Evolutionary conservation across 2,113 vertebrate species (phyloP), one percentile per base, ranked within the genome.

Genomic region (Chloroceryle aenea): DNA sequence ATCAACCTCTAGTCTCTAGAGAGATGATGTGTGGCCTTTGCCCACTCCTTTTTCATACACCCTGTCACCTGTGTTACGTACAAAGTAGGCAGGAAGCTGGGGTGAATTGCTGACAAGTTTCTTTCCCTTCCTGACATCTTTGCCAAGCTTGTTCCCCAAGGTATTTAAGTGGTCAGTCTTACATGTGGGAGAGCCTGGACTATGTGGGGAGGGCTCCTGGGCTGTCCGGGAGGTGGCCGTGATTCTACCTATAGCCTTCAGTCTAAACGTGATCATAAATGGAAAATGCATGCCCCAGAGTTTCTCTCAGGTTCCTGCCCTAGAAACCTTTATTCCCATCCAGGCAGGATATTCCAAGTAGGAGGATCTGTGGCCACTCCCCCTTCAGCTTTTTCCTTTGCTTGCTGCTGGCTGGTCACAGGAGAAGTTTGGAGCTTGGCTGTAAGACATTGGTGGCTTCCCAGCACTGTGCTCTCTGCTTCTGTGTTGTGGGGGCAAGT

Each of bases 51-150:
- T 86, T 86, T 45, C 45, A 23, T 53, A 29, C 6, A 43, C 6
- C 12, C 23, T 47, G 29, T 85, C 10, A 3, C 29, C 55, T 0
- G 0, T 66, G 12, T 68, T 77, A 50, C 7, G 5, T 75, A 58
- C 43, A 64, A 75, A 56, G 16, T 23, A 68, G 27, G 27, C 8
- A 29, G 1, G 7, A 32, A 17, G 10, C 17, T 8, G 15, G n/a
- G 17, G 15, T 88, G 72, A 93, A 59, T 27, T 74, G 32, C 42
- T 63, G 34, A 34, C 0, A 0, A 63, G 14, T 71, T 89, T 32
- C 42, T 90, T 84, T 20, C 6, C 12, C 15, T 82, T 92, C 64
- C 68, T 61, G 63, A 36, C 16, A n/a, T 17, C n/a, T 74, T 58
- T 56, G 36, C 67, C 76, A 38, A 86, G 47, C 22, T 91, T 82